These are phyloP conservation scores for Stomatorhinus ivindoensis DNA, from an alignment of 2,113 vertebrate genomes.

Conservation along the genomic window DNA sequence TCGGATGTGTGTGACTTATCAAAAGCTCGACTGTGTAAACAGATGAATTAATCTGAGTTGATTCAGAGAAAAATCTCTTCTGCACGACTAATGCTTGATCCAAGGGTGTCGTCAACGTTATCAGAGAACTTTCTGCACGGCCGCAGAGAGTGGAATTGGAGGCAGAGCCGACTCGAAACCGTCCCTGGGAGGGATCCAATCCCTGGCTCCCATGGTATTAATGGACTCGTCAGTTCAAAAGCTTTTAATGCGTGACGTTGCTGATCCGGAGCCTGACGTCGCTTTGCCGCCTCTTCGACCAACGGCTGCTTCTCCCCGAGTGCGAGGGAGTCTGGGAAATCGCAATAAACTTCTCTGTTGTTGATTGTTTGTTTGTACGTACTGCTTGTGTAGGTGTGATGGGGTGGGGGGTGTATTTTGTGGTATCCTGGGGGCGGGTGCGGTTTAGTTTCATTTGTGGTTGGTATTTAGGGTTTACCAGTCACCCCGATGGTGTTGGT, in stretches of 20 bases:
- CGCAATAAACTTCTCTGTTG: neutral
- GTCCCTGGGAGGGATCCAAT: slow-evolving; percentile 44
- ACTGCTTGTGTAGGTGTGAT: neutral
- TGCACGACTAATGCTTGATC: slow-evolving; percentile 34
- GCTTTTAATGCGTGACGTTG: slow-evolving; percentile 44
- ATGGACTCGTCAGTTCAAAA: slow-evolving; percentile 48
- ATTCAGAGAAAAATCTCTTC: slow-evolving; percentile 50
- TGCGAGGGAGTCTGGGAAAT: slow-evolving; percentile 28
- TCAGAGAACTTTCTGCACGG: slow-evolving; percentile 27
- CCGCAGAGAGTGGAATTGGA: slow-evolving; percentile 34
- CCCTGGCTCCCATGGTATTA: slow-evolving; percentile 50
- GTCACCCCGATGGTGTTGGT: neutral
- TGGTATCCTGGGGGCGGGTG: neutral
- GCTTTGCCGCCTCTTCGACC: neutral
- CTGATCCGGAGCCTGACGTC: slow-evolving; percentile 39
- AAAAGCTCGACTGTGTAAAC: neutral
- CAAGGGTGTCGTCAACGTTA: slow-evolving; percentile 48
- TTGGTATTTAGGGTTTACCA: slow-evolving; percentile 20
- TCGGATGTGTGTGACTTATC: neutral
- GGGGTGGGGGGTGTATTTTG: neutral
- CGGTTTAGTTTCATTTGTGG: slow-evolving; percentile 36
- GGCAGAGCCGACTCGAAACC: slow-evolving; percentile 36
- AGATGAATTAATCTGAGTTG: slow-evolving; percentile 37
- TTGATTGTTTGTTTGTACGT: neutral
- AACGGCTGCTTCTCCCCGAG: slow-evolving; percentile 32